A percentile compares a stretch with the other conserved stretches of the same genome.
These are phyloP conservation scores for Drosophila mayri DNA, from an alignment of 1,140 invertebrate genomes.

Conservation along the genomic window DNA sequence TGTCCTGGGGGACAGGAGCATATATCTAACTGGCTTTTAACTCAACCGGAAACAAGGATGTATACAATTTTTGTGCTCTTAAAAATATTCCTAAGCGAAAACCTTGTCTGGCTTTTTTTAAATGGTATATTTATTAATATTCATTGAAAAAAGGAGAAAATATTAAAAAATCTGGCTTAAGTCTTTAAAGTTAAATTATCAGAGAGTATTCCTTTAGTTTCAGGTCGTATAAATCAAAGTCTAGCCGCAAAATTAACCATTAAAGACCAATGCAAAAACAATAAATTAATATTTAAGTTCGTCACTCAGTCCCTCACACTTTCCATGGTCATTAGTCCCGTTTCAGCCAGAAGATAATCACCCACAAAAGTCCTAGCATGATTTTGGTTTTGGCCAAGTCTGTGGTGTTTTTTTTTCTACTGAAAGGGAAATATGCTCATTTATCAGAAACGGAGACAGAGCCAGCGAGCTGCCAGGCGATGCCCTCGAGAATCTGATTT, in stretches of 20 bases:
- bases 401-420: conserved; percentile 1
- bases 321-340: conserved; percentile 34
- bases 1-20: conserved; percentile 19
- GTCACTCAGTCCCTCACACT: conserved; percentile 18
- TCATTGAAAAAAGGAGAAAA: too few relatives aligned
- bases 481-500: conserved; percentile 59
- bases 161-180: too few relatives aligned
- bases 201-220: neutral
- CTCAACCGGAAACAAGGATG: conserved; percentile 1
- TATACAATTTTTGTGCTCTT: neutral
- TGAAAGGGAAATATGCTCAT: conserved; percentile 40
- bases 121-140: too few relatives aligned
- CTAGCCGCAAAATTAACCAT: conserved; percentile 1
- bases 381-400: conserved; percentile 35
- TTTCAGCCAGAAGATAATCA: conserved; percentile 28
- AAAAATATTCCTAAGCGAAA: neutral
- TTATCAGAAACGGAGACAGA: conserved; percentile 48
- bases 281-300: conserved; percentile 37
- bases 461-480: conserved; percentile 23
- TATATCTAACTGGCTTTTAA: conserved; percentile 27
- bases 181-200: neutral
- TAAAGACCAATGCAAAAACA: neutral
- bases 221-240: too few relatives aligned
- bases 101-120: neutral
- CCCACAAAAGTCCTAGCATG: conserved; percentile 32